Evolutionary conservation across 2,888 invertebrate species (phyloP), one percentile per base, ranked within the genome.

Genomic region (Lasioglossum zephyrum): DNA sequence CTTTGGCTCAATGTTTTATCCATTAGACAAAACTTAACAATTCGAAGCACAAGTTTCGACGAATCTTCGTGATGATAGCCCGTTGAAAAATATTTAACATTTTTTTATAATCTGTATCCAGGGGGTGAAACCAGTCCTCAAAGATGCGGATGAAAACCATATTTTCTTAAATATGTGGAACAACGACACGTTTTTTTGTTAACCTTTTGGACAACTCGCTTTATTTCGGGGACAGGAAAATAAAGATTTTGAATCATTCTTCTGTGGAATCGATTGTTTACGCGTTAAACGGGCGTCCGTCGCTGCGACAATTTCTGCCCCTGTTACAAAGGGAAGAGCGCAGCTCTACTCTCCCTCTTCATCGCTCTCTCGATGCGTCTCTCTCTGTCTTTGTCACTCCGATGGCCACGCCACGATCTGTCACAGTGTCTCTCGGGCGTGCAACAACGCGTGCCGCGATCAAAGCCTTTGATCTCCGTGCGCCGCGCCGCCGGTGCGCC

Each of bases 271-370:
- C 49, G 74, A 57, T 73, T 79, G 84, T 80, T 84, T 78, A 74
- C 81, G 57, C 81, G 73, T 82, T 83, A 75, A 88, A 84, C 81
- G 84, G 76, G 75, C 73, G 77, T 82, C 79, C 79, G 87, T 78
- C 89, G 77, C 79, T 39, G 73, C 87, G 84, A 82, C 86, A 91
- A 88, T 90, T 90, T 86, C 87, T 91, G 87, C 77, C 69, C 78
- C 39, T 75, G 77, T 86, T 82, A 82, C 89, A 88, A 91, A 90
- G 91, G 85, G 81, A 81, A 84, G 66, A 36, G 18, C 6, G 3
- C 36, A 18, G 18, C 66, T 36, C 36, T 18, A 9, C 72, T n/a
- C 70, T 13, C 41, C 4, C 13, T 69, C 66, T 39, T 5, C 0
- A 0, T n/a, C n/a, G n/a, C 57, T 11, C n/a, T n/a, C 11, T 1